Evolutionary conservation across 2,888 invertebrate genomes (phyloP), one percentile per base, ranked within the genome.

Genomic region (Candidula unifasciata): DNA sequence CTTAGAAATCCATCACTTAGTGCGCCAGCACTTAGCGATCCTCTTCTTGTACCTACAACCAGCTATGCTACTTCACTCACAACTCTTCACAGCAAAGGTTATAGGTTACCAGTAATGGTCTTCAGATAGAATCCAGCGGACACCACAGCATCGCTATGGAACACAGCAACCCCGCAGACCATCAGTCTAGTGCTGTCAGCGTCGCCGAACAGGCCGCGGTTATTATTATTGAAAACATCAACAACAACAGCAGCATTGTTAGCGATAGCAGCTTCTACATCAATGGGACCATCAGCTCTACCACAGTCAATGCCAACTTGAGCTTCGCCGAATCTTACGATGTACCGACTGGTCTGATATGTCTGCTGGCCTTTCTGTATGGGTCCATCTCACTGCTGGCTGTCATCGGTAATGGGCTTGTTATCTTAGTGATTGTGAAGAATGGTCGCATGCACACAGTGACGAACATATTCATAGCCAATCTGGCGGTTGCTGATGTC

Each of bases 401-500:
- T 0, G 96, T 97, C 66, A 95, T 96, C 13, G 97, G 97, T 0
- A 97, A 97, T 93, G 95, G 96, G 44, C 95, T 97, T n/a, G 97
- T 97, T 30, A 96, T 97, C 94, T 96, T 96, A 96, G 96, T 97
- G 83, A 96, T 97, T 37, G 95, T 96, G 64, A 96, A 96, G 24
- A 96, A 93, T 86, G 96, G 83, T 57, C 95, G 96, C 87, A 97
- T 97, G 97, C 96, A 96, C 90, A 97, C 96, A 87, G 96, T 94
- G 18, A 97, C 97, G 73, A 97, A 97, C 93, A 96, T 96, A 94
- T 97, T 96, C 94, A 97, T 97, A 77, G 96, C 96, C 27, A 97
- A 97, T 94, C 94, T 97, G 92, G 97, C 97, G 2, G 94, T 96
- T 88, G 97, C 97, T 35, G 97, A 97, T 93, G 96, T 97, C 91